Conservation (phyloP, 2,113 vertebrate genomes). For the Sardina pilchardus region DNA sequence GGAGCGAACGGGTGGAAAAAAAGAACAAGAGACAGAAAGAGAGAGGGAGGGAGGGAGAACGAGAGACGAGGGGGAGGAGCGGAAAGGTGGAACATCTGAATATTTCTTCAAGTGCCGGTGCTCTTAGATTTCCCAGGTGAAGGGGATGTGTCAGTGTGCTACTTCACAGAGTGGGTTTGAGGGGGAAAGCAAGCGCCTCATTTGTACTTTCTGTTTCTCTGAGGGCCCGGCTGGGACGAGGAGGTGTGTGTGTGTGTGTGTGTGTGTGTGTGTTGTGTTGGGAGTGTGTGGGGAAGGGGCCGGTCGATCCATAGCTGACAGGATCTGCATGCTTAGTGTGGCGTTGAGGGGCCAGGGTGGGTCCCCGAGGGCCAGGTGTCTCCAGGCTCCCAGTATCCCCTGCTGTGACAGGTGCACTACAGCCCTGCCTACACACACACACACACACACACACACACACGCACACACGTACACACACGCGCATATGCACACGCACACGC, state of each 20-base stretch:
- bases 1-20: not conserved
- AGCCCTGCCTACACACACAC: slow-evolving; percentile 28
- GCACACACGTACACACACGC: slow-evolving; percentile 9
- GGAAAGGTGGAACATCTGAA: slow-evolving; percentile 17
- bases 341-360: slow-evolving; percentile 56
- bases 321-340: slow-evolving; percentile 57
- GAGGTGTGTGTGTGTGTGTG: not conserved
- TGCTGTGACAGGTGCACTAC: slow-evolving; percentile 62
- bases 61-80: not conserved
- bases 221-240: slow-evolving; percentile 22
- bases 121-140: not conserved
- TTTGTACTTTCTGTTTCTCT: slow-evolving; percentile 40
- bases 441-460: slow-evolving; percentile 24
- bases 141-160: not conserved
- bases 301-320: slow-evolving; percentile 63
- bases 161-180: not conserved
- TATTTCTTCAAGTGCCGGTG: not conserved
- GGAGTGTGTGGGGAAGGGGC: slow-evolving; percentile 42
- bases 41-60: not conserved
- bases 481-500: not conserved
- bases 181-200: slow-evolving; percentile 26
- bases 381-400: slow-evolving; percentile 54
- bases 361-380: slow-evolving; percentile 66
- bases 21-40: not conserved
- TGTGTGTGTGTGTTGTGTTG: not conserved